Evolutionary conservation across 2,888 invertebrate genomes (phyloP).

Genomic region (Epinotia nisella): DNA sequence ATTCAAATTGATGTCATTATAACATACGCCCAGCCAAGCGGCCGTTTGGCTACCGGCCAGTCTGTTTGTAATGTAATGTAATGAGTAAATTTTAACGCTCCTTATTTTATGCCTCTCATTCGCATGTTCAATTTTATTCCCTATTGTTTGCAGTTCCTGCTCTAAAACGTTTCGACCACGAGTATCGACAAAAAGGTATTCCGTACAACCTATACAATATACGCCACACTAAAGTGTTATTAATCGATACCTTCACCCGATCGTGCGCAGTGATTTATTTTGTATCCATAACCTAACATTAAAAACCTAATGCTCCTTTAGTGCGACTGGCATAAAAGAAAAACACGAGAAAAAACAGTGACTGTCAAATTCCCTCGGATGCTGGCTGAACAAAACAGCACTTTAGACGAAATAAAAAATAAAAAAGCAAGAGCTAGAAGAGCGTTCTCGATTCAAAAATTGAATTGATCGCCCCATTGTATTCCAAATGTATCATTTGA

Average conservation of each 20-base stretch:
- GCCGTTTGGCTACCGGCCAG: conserved; percentile 81
- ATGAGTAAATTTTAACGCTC: conserved; percentile 78
- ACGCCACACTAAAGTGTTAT: conserved; percentile 38
- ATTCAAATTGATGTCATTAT: conserved; percentile 85
- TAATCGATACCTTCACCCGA: conserved; percentile 41
- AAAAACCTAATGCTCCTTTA: conserved; percentile 61
- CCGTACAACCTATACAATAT: conserved; percentile 15
- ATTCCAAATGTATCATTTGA: conserved; percentile 85
- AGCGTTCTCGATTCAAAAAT: conserved; percentile 85
- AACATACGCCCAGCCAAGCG: conserved; percentile 78
- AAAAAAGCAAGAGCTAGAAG: conserved; percentile 77
- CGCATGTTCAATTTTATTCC: conserved; percentile 7
- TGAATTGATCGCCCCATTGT: conserved; percentile 85
- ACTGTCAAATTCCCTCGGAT: conserved; percentile 83
- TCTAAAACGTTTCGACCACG: neutral
- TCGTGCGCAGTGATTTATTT: conserved; percentile 48
- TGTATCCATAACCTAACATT: conserved; percentile 67
- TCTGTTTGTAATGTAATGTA: conserved; percentile 76
- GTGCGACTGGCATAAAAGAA: conserved; percentile 58
- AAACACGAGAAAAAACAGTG: conserved; percentile 81
- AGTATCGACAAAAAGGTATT: neutral
- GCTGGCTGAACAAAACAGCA: conserved; percentile 84
- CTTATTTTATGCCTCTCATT: conserved; percentile 52
- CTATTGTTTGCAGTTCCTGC: neutral
- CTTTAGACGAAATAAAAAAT: conserved; percentile 78